Base-by-base conservation (phyloP, 2,888 invertebrate genomes). In the Eupithecia centaureata region DNA sequence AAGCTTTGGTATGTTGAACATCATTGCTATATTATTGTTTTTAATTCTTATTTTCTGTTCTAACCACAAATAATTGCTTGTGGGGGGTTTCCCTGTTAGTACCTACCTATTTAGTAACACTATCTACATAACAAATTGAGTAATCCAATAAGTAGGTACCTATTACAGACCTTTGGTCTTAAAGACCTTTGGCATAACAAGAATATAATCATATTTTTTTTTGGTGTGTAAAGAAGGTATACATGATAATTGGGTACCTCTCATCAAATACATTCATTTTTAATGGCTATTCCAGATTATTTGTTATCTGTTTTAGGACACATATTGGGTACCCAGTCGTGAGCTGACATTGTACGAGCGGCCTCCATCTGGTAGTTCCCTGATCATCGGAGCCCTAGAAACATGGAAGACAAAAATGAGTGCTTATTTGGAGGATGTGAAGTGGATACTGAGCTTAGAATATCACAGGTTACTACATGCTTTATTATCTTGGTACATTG, bases 401-500 rank as follows among this genome's bases (percentile, higher is more conserved):
- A 94, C 95, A 28, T 97, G 97, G 97, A 87, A 94, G 42, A 94
- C 94, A 71, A 92, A 94, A 68, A 94, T 95, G 78, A 89, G 91
- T 35, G 93, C 90, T 33, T 95, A 96, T 67, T 90, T 94, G 66
- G 94, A 94, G 63, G 96, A 97, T 84, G 86, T 97, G 18, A 94
- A 95, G 68, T 96, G 95, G 94, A 84, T 97, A 27, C 88, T 97
- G 1, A 88, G 92, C 65, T 87, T 96, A 68, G 94, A 95, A 63
- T 95, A 96, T 87, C 94, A 95, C 80, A 95, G 94, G 95, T 96
- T 32, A 0, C 7, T 5, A 13, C 0, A 52, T 27, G 2, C 15
- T 54, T 25, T 25, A 25, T 51, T 5, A 2, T 25, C 22, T 51
- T 12, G 25, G 5, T 1, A 51, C 13, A 35, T 13, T 35, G 12